These are phyloP conservation scores for Cataglyphis altisquamis DNA, from an alignment of 2,888 invertebrate genomes.

Conservation along the genomic window DNA sequence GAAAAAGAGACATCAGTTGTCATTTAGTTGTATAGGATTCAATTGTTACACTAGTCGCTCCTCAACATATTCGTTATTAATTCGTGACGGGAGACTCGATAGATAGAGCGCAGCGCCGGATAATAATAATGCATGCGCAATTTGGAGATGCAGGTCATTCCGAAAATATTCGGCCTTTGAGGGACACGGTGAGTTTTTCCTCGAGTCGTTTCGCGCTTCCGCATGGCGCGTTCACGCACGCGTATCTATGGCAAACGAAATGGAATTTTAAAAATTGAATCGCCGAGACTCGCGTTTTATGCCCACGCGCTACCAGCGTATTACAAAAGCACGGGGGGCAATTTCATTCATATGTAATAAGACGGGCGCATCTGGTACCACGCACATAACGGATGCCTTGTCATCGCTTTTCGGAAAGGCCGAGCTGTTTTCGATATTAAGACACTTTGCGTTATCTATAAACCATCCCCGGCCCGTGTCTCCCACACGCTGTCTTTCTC, in stretches of 20 bases:
- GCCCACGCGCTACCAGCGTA: slow-evolving; percentile 4
- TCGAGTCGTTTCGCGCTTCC: neutral
- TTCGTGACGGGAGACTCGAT: neutral
- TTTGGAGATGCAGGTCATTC: slow-evolving; percentile 3
- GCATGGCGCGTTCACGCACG: neutral
- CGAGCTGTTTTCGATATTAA: slow-evolving; percentile 67
- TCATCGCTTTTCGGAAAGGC: slow-evolving; percentile 51
- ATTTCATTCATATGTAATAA: slow-evolving; percentile 59
- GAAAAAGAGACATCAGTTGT: neutral
- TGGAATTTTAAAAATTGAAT: slow-evolving; percentile 60
- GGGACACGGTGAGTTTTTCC: neutral
- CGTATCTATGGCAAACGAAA: slow-evolving; percentile 45
- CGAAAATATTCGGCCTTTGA: slow-evolving; percentile 23
- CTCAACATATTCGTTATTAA: neutral
- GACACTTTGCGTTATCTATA: slow-evolving; percentile 65
- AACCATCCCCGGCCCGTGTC: slow-evolving; percentile 38
- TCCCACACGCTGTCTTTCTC: neutral
- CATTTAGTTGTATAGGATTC: neutral
- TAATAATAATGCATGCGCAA: slow-evolving; percentile 25
- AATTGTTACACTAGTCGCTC: neutral
- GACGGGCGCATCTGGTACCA: slow-evolving; percentile 44
- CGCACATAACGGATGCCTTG: slow-evolving; percentile 45
- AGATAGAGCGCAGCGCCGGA: neutral
- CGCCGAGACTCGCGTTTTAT: slow-evolving; percentile 27
- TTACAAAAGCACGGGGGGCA: slow-evolving; percentile 44